These are phyloP conservation scores for Elymnias hypermnestra DNA, from an alignment of 1,140 invertebrate genomes.

Conservation along the genomic window DNA sequence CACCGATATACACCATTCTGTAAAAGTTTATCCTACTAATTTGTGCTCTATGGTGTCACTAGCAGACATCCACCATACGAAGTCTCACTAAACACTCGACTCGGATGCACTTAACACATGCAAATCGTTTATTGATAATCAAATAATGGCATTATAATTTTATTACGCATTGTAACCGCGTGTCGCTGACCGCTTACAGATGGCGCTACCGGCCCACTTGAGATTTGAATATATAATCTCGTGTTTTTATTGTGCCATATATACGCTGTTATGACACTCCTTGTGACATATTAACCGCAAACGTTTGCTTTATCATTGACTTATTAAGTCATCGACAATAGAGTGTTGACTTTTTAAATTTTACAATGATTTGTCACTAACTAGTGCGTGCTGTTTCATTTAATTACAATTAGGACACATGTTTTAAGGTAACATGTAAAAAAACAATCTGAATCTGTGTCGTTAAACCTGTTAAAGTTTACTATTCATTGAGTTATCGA, in stretches of 20 bases:
- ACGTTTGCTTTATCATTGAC: slow-evolving; percentile 6
- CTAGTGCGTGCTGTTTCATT: too few species aligned
- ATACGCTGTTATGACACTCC: slow-evolving; percentile 10
- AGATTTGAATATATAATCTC: slow-evolving; percentile 60
- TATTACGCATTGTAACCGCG: slow-evolving; percentile 54
- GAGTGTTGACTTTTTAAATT: too few species aligned
- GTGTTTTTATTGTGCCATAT: slow-evolving; percentile 28
- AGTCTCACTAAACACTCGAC: slow-evolving; percentile 28
- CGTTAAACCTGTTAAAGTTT: too few species aligned
- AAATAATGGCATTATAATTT: slow-evolving; percentile 68
- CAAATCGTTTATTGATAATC: slow-evolving; percentile 71
- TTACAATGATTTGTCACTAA: too few species aligned
- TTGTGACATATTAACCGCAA: slow-evolving; percentile 9
- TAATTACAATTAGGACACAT: too few species aligned
- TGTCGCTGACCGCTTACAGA: slow-evolving; percentile 47
- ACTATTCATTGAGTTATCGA: too few species aligned
- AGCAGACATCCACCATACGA: neutral
- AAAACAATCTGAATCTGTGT: too few species aligned
- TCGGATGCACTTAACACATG: slow-evolving; percentile 59
- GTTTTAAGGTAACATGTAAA: too few species aligned
- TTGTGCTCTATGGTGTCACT: neutral
- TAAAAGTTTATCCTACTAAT: too few species aligned
- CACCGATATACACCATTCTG: too few species aligned
- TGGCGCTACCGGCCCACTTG: slow-evolving; percentile 36
- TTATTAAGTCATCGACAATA: neutral